These are phyloP conservation scores for Dreissena rostriformis DNA, from an alignment of 1,140 invertebrate species.

Conservation along the genomic window DNA sequence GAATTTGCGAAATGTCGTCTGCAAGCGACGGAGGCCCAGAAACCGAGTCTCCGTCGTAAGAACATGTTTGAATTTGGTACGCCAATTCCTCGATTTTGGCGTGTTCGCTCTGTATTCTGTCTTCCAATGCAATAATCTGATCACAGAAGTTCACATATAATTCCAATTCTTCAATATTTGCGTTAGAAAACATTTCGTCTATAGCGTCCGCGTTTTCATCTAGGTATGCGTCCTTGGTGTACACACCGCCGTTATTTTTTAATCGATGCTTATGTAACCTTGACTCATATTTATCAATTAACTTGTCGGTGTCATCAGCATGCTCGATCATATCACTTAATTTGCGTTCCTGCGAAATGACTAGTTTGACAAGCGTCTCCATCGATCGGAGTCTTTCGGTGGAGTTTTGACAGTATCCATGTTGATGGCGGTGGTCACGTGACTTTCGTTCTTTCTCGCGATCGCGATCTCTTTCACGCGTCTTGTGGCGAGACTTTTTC, in stretches of 20 bases:
- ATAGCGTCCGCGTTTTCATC: conserved; percentile 79
- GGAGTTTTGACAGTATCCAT: conserved; percentile 52
- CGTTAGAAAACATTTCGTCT: conserved; percentile 65
- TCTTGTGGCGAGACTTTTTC: conserved; percentile 57
- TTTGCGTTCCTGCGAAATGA: conserved; percentile 91
- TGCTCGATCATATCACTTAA: conserved; percentile 87
- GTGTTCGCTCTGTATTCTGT: conserved; percentile 86
- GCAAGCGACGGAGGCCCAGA: conserved; percentile 80
- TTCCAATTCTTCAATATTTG: conserved; percentile 65
- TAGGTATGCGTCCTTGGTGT: conserved; percentile 90
- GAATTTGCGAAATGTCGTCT: conserved; percentile 82
- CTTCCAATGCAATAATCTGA: conserved; percentile 87
- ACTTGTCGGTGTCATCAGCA: conserved; percentile 88
- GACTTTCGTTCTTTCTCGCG: conserved; percentile 59
- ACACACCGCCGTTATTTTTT: conserved; percentile 90
- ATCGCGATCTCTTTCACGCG: conserved; percentile 69
- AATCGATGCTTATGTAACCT: conserved; percentile 87
- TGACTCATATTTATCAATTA: conserved; percentile 89
- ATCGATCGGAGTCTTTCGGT: conserved; percentile 73
- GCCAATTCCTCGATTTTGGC: conserved; percentile 69
- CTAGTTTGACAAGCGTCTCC: conserved; percentile 88
- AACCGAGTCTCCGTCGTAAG: conserved; percentile 41
- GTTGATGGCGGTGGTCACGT: conserved; percentile 38
- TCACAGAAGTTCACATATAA: conserved; percentile 86
- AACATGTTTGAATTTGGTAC: conserved; percentile 54